Base-by-base conservation (phyloP, 2,113 vertebrate genomes). In the Oreochromis spilurus region DNA sequence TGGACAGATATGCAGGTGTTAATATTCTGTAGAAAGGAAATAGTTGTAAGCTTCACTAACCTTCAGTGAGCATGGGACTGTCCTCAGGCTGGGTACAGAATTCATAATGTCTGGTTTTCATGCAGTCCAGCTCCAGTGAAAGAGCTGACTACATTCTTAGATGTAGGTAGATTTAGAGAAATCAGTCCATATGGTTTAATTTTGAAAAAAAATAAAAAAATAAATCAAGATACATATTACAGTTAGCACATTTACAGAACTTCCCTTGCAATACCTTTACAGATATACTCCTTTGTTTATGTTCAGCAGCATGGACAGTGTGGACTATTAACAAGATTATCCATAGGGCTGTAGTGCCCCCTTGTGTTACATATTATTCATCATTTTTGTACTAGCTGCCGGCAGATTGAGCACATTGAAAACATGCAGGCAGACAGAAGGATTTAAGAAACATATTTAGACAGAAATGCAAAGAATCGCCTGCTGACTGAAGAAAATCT, bases 1-100 rank as follows among this genome's bases (percentile, higher is more conserved):
- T 84, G 85, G 91, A 72, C 88, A 81, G 89, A 93, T 88, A 79
- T 84, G 87, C 90, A 85, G 82, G 87, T 92, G 84, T 89, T 95
- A 84, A 94, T 88, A 91, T 94, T 87, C 91, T 91, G 88, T 80
- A 79, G 86, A 85, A 80, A 88, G 90, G 91, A 95, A 94, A 88
- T 88, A 88, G 88, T 82, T 53, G 79, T 19, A 72, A 67, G 86
- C 89, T 88, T 89, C 36, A 67, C 87, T 85, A 89, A 94, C 88
- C 85, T 93, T 81, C 67, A 29, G 70, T 78, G 88, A 81, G 85
- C 55, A 13, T 10, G 52, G 43, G 86, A n/a, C 50, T 34, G 31
- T 84, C 78, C 57, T 81, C 58, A n/a, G 82, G 12, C 5, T 34
- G 60, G 89, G 17, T 26, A 34, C 26, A 29, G 89, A 90, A 91